Base-by-base conservation (phyloP, 2,113 vertebrate genomes). In the Laterallus jamaicensis region DNA sequence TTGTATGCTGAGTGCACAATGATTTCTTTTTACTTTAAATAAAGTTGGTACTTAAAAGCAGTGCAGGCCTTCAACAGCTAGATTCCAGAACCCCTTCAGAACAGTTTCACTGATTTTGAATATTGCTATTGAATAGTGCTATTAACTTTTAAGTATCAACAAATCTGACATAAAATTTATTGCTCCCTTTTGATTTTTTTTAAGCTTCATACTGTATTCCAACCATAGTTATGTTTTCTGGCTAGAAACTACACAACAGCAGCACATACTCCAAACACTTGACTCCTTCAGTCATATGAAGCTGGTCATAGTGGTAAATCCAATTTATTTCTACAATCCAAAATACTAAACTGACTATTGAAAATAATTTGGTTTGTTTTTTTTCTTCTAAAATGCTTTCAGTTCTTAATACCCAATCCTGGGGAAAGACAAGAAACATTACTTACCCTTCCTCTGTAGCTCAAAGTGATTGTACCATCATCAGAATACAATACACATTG, bases 361-460 rank as follows among this genome's bases (percentile, higher is more conserved):
- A 64, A 63, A 87, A 60, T 29, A 8, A 22, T 14, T 44, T 25
- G 7, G 7, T 9, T 32, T 56, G 25, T 50, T 26, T 31, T 58
- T 58, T 39, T 8, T 4, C 1, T 12, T 1, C 9, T 26, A 67
- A 83, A 90, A 59, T 54, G 77, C 11, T n/a, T n/a, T 82, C 4
- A 28, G 39, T 35, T 12, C 0, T 7, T 63, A 40, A 26, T 39
- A 68, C 26, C 42, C 67, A 54, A 26, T 58, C 86, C 56, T 44
- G 37, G 63, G 81, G 42, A 86, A 96, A 86, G 42, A 81, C 82
- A 86, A 77, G n/a, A 95, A 91, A 50, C 28, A 81, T 59, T 68
- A 97, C 86, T 94, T 82, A 97, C 91, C 92, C 24, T 64, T 83
- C 66, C 74, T 92, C 69, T 91, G 96, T 28, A 89, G 89, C 42